Percentiles rank a stretch among this genome's conserved stretches.
Evolutionary conservation across 2,113 vertebrate genomes (phyloP).

Genomic region (Notechis scutatus): DNA sequence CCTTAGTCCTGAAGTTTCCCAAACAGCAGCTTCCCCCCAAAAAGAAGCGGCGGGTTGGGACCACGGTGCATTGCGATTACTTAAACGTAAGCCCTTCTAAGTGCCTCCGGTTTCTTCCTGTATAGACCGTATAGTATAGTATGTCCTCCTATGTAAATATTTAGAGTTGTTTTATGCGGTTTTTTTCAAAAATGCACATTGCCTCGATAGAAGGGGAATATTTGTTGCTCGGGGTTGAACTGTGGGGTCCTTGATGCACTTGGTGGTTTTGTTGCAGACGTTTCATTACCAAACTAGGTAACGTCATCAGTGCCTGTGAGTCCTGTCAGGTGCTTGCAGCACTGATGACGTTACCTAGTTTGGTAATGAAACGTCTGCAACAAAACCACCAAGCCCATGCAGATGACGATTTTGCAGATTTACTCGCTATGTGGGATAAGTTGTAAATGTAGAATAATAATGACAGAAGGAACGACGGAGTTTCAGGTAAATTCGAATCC

Average conservation of each 20-base stretch:
- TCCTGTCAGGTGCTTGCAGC: not conserved
- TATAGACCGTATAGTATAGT: not conserved
- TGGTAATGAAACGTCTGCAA: not conserved
- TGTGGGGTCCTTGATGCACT: not conserved
- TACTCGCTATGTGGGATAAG: not conserved
- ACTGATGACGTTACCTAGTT: not conserved
- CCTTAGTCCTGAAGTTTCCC: slow-evolving; percentile 95
- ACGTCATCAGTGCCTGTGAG: not conserved
- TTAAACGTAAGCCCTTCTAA: slow-evolving; percentile 82
- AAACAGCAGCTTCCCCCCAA: slow-evolving; percentile 96
- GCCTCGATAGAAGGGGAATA: not conserved
- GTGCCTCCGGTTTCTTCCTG: not conserved
- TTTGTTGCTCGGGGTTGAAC: not conserved
- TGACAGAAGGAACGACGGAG: not conserved
- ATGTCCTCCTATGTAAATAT: not conserved
- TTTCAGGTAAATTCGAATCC: not conserved
- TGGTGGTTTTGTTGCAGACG: not conserved
- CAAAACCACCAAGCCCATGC: not conserved
- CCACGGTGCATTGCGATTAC: slow-evolving; percentile 94
- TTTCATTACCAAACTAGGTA: not conserved
- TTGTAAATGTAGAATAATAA: not conserved
- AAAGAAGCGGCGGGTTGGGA: slow-evolving; percentile 94
- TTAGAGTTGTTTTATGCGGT: not conserved
- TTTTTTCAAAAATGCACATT: not conserved
- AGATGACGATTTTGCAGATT: not conserved